Evolutionary conservation across 2,113 vertebrate genomes (phyloP).

Genomic region (Sinocyclocheilus rhinocerous): DNA sequence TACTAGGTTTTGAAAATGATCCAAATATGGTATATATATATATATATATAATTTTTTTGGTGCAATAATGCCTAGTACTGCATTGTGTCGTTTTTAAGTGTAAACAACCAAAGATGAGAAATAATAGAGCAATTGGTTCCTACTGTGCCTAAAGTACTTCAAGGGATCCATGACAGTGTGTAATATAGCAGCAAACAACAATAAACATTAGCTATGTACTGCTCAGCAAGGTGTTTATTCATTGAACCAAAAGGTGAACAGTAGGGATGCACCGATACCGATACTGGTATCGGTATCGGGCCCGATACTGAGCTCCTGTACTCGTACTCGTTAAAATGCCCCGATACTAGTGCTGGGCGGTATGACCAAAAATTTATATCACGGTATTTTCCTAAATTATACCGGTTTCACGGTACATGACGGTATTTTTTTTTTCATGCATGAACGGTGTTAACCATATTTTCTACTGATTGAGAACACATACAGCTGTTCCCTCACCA

Average conservation of each 20-base stretch:
- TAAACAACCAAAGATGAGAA: conserved; percentile 15
- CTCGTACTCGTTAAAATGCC: no score
- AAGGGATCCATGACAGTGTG: conserved; percentile 11
- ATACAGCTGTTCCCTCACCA: no score
- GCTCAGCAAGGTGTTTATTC: not conserved
- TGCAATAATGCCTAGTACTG: not conserved
- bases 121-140: not conserved
- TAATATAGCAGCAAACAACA: conserved; percentile 23
- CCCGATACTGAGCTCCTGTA: no score
- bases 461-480: no score
- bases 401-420: no score
- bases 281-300: no score
- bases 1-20: not conserved
- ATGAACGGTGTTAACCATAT: no score
- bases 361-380: no score
- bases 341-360: no score
- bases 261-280: no score
- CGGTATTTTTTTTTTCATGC: no score
- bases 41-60: not conserved
- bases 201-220: not conserved
- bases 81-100: not conserved
- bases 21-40: not conserved
- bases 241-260: conserved; percentile 10
- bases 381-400: no score
- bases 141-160: not conserved